Evolutionary conservation across 2,888 invertebrate species (phyloP).

Genomic region (Campoletis raptor): DNA sequence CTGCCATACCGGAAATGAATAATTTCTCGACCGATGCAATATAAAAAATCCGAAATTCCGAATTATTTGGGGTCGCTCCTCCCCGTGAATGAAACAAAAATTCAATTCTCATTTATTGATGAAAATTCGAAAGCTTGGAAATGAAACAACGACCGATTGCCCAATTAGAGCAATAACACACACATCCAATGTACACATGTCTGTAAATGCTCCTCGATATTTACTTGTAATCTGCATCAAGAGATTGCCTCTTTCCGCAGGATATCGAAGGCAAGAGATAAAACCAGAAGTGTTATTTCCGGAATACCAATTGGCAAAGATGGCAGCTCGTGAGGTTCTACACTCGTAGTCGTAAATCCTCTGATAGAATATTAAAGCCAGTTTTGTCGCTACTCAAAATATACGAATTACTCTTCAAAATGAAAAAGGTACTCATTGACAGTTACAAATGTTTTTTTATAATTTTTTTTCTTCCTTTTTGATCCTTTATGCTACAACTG

Average conservation of each 20-base stretch:
- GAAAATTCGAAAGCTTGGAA: slow-evolving; percentile 41
- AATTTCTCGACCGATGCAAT: no score
- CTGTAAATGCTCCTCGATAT: slow-evolving; percentile 71
- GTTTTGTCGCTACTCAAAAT: background rate
- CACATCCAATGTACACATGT: slow-evolving; percentile 50
- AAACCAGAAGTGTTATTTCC: slow-evolving; percentile 79
- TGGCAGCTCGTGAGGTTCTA: slow-evolving; percentile 44
- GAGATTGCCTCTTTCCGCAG: slow-evolving; percentile 81
- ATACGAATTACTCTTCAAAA: background rate
- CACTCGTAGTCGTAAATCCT: slow-evolving; percentile 6
- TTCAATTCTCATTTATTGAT: slow-evolving; percentile 3
- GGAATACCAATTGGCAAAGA: slow-evolving; percentile 76
- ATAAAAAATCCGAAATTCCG: no score
- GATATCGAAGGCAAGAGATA: slow-evolving; percentile 72
- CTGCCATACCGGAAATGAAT: no score
- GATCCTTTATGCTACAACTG: no score
- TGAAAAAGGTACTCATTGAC: background rate
- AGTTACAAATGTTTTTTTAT: background rate
- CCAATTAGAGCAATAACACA: slow-evolving; percentile 78
- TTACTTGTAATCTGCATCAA: slow-evolving; percentile 81
- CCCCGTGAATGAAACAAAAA: slow-evolving; percentile 4
- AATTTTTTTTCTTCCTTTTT: background rate
- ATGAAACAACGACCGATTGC: slow-evolving; percentile 72
- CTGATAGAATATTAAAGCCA: slow-evolving; percentile 22
- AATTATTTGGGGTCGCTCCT: background rate